Evolutionary conservation across 2,888 invertebrate species (phyloP), one percentile per base, ranked within the genome.

Genomic region (Brachylomia viminalis): DNA sequence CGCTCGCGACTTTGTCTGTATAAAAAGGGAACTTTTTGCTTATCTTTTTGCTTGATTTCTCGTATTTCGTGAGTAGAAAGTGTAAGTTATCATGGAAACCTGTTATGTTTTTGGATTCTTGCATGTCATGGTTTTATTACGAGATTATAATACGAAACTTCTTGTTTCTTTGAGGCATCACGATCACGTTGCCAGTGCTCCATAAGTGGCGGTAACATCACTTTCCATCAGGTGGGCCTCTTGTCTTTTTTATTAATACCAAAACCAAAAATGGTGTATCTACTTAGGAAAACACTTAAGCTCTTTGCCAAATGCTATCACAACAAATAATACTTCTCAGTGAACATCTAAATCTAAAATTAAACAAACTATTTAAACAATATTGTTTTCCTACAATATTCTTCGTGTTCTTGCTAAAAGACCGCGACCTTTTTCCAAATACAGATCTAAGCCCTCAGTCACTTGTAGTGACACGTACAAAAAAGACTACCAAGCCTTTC

Each of bases 1-100:
- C 11, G 23, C 65, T 61, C 69, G 58, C 47, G 86, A 77, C 76
- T 86, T 72, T 72, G 80, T 77, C 83, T 66, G 73, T 30, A 52
- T n/a, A 67, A 68, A 68, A 79, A 58, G 27, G 15, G 23, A 52
- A 47, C 15, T 49, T n/a, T 67, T 61, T 68, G 17, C 15, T 68
- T 76, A 70, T 83, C 76, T 76, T 77, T 74, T 66, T 72, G 54
- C 56, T 65, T 52, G 38, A 67, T 59, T 72, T 62, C 49, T 67
- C 66, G n/a, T 72, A 65, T 77, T 72, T 61, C 56, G 56, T 77
- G 33, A 30, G 33, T n/a, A 33, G 42, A 38, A 52, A 75, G 62
- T 59, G 42, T 38, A 15, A 10, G 17, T 11, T 58, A 30, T 47
- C n/a, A 20, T 70, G 23, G 1, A 1, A 47, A 47, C 0, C 10